These are phyloP conservation scores for Tenualosa ilisha DNA, from an alignment of 2,797 vertebrate species.

Conservation along the genomic window DNA sequence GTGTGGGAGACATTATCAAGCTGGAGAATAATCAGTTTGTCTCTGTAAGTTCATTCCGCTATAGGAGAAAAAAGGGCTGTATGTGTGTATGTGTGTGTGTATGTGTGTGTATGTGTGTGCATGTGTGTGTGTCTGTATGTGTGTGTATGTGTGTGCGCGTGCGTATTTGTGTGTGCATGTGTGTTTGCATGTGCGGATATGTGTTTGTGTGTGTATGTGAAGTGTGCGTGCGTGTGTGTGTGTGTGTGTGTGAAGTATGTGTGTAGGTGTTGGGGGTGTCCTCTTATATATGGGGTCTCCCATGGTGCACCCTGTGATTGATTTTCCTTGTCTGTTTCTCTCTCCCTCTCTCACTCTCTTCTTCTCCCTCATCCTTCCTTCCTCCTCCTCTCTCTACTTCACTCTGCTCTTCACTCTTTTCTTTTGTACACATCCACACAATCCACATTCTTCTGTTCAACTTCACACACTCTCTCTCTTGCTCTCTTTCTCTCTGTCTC, in stretches of 20 bases:
- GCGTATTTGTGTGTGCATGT: neutral
- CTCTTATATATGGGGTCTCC: no score
- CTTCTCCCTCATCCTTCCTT: neutral
- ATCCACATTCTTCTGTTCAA: no score
- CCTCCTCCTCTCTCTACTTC: neutral
- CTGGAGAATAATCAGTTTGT: constrained; percentile 86
- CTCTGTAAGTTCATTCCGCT: constrained; percentile 75
- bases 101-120: neutral
- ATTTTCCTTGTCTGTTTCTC: neutral
- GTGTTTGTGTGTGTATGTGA: no score
- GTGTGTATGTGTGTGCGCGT: neutral
- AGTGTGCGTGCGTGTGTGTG: no score
- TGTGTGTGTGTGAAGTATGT: no score
- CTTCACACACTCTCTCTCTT: neutral
- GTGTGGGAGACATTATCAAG: constrained; percentile 81
- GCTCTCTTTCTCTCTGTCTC: neutral
- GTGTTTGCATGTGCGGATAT: no score
- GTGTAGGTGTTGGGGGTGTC: no score
- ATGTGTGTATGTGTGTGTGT: neutral
- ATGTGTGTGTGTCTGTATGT: neutral
- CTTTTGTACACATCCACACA: no score
- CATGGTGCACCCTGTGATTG: neutral
- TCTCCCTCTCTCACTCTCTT: neutral
- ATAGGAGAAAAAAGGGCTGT: neutral
- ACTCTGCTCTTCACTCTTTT: no score